Evolutionary conservation across 2,113 vertebrate genomes (phyloP).

Genomic region (Oncorhynchus tshawytscha): DNA sequence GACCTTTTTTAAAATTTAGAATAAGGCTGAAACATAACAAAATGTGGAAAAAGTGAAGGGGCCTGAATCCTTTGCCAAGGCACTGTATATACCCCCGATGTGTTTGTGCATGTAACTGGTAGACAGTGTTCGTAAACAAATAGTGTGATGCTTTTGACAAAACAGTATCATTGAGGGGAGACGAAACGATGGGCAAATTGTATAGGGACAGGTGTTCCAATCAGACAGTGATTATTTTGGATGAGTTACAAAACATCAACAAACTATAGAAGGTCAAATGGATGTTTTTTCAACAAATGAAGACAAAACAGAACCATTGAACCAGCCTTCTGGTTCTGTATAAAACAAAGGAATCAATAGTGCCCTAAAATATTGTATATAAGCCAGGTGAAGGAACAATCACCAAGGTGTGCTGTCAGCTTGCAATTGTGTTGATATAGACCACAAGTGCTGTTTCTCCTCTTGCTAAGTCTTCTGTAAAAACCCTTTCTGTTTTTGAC

Average conservation of each 20-base stretch:
- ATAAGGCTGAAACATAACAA: too few relatives aligned
- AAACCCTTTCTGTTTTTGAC: too few relatives aligned
- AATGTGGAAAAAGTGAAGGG: too few relatives aligned
- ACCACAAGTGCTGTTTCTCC: too few relatives aligned
- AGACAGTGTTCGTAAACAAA: too few relatives aligned
- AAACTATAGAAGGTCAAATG: constrained; percentile 8
- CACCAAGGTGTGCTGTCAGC: constrained; percentile 37
- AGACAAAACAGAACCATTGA: constrained; percentile 26
- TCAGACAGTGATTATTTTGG: constrained; percentile 59
- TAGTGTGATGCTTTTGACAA: too few relatives aligned
- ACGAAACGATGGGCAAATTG: too few relatives aligned
- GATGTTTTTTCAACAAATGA: constrained; percentile 10
- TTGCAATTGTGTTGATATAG: too few relatives aligned
- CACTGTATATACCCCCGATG: neutral
- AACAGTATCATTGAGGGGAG: too few relatives aligned
- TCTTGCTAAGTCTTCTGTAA: too few relatives aligned
- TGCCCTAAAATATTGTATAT: constrained; percentile 22
- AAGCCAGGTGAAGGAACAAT: constrained; percentile 34
- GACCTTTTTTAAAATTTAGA: too few relatives aligned
- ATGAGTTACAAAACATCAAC: constrained; percentile 28
- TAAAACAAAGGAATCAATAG: constrained; percentile 47
- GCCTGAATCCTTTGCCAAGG: too few relatives aligned
- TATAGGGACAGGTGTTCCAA: constrained; percentile 30
- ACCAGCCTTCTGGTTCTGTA: constrained; percentile 32
- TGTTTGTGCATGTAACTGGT: neutral